Evolutionary conservation across 2,888 invertebrate genomes (phyloP).

Genomic region (Tridacna crocea): DNA sequence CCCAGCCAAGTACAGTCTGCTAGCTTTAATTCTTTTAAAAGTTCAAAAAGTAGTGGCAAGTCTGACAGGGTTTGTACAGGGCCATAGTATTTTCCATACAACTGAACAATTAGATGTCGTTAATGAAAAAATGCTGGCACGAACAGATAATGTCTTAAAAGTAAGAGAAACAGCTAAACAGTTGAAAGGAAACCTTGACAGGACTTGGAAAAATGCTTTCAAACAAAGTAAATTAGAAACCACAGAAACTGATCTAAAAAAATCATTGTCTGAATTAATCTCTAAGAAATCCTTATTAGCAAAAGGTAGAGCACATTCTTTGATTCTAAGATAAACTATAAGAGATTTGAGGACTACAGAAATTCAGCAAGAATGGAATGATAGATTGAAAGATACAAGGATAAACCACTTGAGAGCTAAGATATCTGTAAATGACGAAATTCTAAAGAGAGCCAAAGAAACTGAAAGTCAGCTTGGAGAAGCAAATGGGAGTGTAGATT

Average conservation of each 20-base stretch:
- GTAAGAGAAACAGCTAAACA: slow-evolving; percentile 28
- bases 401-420: not conserved
- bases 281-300: slow-evolving; percentile 7
- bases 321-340: not conserved
- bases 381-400: slow-evolving; percentile 1
- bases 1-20: slow-evolving; percentile 4
- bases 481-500: slow-evolving; percentile 26
- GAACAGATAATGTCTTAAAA: not conserved
- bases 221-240: slow-evolving; percentile 26
- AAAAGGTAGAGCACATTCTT: slow-evolving; percentile 12
- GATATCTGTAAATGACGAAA: slow-evolving; percentile 22
- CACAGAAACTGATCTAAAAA: slow-evolving; percentile 20
- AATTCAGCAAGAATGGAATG: not conserved
- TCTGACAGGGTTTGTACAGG: too few species aligned
- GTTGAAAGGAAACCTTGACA: slow-evolving; percentile 25
- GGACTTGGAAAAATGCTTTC: not conserved
- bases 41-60: too few species aligned
- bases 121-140: slow-evolving; percentile 10
- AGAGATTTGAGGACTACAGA: not conserved
- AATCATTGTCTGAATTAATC: not conserved
- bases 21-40: not conserved
- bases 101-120: slow-evolving; percentile 12
- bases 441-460: slow-evolving; percentile 1
- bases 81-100: not conserved
- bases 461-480: slow-evolving; percentile 28